Base-by-base conservation (phyloP, 2,797 vertebrate species). In the Trachurus trachurus region DNA sequence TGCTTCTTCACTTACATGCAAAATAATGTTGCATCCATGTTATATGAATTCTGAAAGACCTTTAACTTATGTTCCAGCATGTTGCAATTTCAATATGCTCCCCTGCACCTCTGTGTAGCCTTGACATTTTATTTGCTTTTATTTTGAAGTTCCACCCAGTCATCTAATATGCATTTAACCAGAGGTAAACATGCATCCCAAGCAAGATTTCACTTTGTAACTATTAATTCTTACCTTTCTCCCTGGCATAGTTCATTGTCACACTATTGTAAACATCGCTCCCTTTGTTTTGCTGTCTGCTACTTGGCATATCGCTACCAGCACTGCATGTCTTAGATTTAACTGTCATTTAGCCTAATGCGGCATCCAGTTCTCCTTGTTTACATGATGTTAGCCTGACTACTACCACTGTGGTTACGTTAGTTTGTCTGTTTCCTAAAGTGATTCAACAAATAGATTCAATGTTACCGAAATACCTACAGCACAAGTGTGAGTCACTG, bases 131-230 rank as follows among this genome's bases (percentile, higher is more conserved):
- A 92, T 92, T 95, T 93, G 66, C 83, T 92, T 92, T 93, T 93
- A 88, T 93, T 94, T 90, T 78, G 64, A 92, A 93, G 87, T 93
- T 92, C 77, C 88, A 81, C 75, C 54, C 66, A 74, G 61, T 91
- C 92, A 94, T 96, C 82, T 93, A 94, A 93, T 89, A 95, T 94
- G 94, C 89, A 94, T 95, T 92, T 96, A 88, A 94, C 94, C 94
- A 94, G 95, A 95, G 94, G 94, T 95, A 95, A 95, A 96, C 94
- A 95, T 90, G 92, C 82, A 87, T 91, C 87, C 72, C 67, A 68
- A 94, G 89, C 91, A 93, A 83, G 77, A 73, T 91, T 92, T 94
- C 95, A 91, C 87, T 96, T 96, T 95, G 95, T 95, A 94, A 80
- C 93, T 92, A 95, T 95, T 94, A 94, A 94, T 95, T 91, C 80